Base-by-base conservation (phyloP, 2,113 vertebrate genomes). In the Dendropsophus ebraccatus region DNA sequence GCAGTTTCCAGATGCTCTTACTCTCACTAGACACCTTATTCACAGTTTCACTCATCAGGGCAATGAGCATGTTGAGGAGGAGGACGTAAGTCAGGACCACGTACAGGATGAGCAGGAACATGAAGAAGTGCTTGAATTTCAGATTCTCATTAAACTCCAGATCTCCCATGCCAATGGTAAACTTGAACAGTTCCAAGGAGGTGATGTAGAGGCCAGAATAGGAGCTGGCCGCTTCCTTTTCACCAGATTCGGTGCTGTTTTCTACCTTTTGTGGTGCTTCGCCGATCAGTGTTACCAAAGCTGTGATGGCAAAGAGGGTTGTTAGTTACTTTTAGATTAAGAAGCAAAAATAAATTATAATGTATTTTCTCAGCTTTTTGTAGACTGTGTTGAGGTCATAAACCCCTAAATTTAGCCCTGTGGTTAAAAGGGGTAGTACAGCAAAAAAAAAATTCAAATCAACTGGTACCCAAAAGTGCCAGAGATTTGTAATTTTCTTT, bases 151-250 rank as follows among this genome's bases (percentile, higher is more conserved):
- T 95, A 91, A 99, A 98, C 67, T 97, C 96, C 94, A 99, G 95
- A 92, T 99, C 97, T 0, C 98, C 97, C 96, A 99, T 98, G 81
- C 98, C 98, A 0, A 99, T 98, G 87, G 97, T 97, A 92, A 99
- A 99, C 90, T 97, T 98, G 92, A 99, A 99, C 88, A 99, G 95
- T 91, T 99, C 92, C 93, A 97, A 65, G 4, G 92, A 95, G 45
- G 97, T 95, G 0, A 92, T 94, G 70, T 94, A 87, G 88, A 99
- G 92, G 84, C 91, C 92, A 0, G 88, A 82, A 2, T 92, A 97
- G 0, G 85, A 90, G 25, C 88, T 89, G 1, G 92, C 92, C 2
- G 30, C 77, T 0, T 88, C 87, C 0, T 49, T 0, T 9, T 85
- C 13, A 0, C 79, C 83, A 25, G 17, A 10, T 0, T 87, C 86